Evolutionary conservation across 2,113 vertebrate genomes (phyloP).

Genomic region (Takifugu bimaculatus): DNA sequence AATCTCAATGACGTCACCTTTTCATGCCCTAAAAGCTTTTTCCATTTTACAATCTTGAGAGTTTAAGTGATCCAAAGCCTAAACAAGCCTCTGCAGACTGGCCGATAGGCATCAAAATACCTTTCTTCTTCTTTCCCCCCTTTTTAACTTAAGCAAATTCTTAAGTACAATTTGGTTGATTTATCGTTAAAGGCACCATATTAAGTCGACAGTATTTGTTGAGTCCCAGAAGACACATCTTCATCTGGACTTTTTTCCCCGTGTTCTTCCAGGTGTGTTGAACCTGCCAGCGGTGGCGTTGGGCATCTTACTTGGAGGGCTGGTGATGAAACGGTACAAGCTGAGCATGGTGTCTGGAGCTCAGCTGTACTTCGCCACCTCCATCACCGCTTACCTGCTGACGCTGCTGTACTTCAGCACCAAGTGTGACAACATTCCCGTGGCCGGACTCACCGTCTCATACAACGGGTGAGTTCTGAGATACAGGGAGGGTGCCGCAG

Average conservation of each 20-base stretch:
- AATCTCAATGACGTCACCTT: too few species aligned
- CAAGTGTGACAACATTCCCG: slow-evolving; percentile 77
- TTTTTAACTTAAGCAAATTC: too few species aligned
- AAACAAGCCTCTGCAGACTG: too few species aligned
- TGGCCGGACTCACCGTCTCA: slow-evolving; percentile 85
- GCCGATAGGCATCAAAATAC: too few species aligned
- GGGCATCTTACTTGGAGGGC: slow-evolving; percentile 85
- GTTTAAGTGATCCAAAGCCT: too few species aligned
- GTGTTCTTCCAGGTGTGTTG: slow-evolving; percentile 70
- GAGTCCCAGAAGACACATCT: too few species aligned
- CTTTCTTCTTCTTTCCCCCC: too few species aligned
- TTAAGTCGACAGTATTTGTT: too few species aligned
- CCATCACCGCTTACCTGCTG: slow-evolving; percentile 58
- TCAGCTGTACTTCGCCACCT: slow-evolving; percentile 73
- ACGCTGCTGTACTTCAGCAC: slow-evolving; percentile 67
- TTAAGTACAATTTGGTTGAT: too few species aligned
- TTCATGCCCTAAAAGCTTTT: too few species aligned
- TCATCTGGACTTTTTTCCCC: neutral
- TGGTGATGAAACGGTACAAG: slow-evolving; percentile 86
- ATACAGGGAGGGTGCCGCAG: neutral
- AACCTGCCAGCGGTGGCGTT: slow-evolving; percentile 74
- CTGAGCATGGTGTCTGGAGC: slow-evolving; percentile 74
- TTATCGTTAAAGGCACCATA: too few species aligned
- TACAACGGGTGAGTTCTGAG: slow-evolving; percentile 80
- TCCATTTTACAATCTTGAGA: too few species aligned